These are phyloP conservation scores for Bicyclus anynana DNA, from an alignment of 1,140 invertebrate species.

Conservation along the genomic window DNA sequence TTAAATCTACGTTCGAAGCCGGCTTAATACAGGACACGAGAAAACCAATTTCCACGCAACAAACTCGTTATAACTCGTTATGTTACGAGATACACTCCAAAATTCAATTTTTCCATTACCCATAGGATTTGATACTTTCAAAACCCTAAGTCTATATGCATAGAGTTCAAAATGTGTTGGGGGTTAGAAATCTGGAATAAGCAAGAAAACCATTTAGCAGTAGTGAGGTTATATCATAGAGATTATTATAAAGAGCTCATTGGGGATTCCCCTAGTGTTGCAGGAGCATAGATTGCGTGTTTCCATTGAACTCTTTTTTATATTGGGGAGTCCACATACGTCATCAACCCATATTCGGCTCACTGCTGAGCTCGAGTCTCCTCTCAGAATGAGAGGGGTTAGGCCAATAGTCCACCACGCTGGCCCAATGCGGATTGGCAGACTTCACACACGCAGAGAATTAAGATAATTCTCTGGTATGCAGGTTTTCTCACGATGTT, in stretches of 20 bases:
- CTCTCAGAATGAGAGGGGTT: no score
- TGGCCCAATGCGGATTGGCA: no score
- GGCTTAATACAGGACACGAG: neutral
- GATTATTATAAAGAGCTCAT: constrained; percentile 66
- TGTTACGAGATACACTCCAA: constrained; percentile 35
- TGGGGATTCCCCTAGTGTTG: constrained; percentile 64
- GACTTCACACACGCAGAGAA: no score
- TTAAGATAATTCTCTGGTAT: no score
- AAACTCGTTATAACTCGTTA: constrained; percentile 41
- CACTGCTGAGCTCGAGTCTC: no score
- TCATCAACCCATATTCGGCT: no score
- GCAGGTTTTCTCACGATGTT: no score
- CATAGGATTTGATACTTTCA: neutral
- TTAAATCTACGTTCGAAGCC: neutral
- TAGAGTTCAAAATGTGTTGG: constrained; percentile 21
- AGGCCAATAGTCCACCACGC: no score
- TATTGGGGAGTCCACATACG: no score
- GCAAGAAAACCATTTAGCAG: constrained; percentile 44
- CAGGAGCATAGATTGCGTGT: constrained; percentile 13
- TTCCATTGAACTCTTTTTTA: constrained; percentile 29
- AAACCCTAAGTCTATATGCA: neutral
- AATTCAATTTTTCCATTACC: constrained; percentile 39
- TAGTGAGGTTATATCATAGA: constrained; percentile 54
- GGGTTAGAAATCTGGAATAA: constrained; percentile 37
- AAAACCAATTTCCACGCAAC: constrained; percentile 30